A percentile compares a stretch with the other conserved stretches of the same genome.
phyloP scores from a whole-genome alignment of 30 jellyfish, hydroid and myxozoan genomes.

The Chrysaora quinquecirrha region DNA sequence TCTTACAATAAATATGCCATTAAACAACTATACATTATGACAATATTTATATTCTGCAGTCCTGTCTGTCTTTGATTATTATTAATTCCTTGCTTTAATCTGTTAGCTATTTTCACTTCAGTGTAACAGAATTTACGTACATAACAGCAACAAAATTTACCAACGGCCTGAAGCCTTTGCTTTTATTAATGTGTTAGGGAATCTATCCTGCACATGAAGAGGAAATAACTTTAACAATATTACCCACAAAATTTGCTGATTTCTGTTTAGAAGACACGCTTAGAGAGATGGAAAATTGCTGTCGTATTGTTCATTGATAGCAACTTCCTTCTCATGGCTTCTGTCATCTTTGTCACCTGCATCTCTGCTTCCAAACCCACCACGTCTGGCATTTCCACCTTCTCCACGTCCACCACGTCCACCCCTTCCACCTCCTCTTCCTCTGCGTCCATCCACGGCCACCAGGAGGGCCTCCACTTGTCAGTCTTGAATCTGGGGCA shows the following conservation, averaged over 20 bases:
- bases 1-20: not conserved
- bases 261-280: not conserved
- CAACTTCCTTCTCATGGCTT: conserved; percentile 3
- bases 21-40: not conserved
- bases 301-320: not conserved
- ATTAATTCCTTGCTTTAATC: too few relatives aligned
- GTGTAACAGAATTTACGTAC: not conserved
- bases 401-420: conserved; percentile 80
- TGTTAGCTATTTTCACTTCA: not conserved
- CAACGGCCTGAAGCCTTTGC: not conserved
- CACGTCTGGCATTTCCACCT: conserved; percentile 40
- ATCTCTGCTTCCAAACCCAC: conserved; percentile 34
- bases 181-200: not conserved
- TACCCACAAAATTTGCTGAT: conserved; percentile 3
- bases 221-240: not conserved
- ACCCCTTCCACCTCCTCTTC: conserved; percentile 64
- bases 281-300: not conserved
- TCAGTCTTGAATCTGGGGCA: conserved; percentile 73
- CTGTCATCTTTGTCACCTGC: not conserved
- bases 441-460: conserved; percentile 71
- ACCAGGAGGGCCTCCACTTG: conserved; percentile 77
- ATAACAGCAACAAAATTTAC: not conserved
- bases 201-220: not conserved
- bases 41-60: not conserved
- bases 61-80: too few relatives aligned